phyloP scores from a whole-genome alignment of 2,888 invertebrate species.

The Artemia sinica region DNA sequence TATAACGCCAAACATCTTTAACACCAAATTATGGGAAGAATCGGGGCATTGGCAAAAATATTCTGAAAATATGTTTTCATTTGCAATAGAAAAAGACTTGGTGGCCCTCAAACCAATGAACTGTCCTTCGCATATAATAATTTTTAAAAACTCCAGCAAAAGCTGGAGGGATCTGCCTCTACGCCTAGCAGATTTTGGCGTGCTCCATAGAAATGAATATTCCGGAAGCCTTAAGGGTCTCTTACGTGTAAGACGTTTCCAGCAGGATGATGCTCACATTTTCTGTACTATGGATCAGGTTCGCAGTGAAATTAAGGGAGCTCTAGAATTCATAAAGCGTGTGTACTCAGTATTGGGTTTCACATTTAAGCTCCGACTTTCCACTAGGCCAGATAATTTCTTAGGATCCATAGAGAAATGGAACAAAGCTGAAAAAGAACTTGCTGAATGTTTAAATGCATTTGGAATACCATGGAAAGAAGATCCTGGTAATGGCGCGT shows the following conservation, averaged over 20 bases:
- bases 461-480: constrained; percentile 75
- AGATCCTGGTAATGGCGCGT: constrained; percentile 90
- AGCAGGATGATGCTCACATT: constrained; percentile 98
- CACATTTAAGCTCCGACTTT: constrained; percentile 72
- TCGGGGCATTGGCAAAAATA: constrained; percentile 99
- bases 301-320: constrained; percentile 57
- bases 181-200: constrained; percentile 91
- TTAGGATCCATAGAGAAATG: constrained; percentile 79
- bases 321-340: constrained; percentile 68
- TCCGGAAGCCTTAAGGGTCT: constrained; percentile 86
- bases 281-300: constrained; percentile 83
- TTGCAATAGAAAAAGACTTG: constrained; percentile 86
- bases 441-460: constrained; percentile 62
- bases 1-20: constrained; percentile 86
- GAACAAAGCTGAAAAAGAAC: constrained; percentile 74
- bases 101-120: constrained; percentile 99
- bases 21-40: constrained; percentile 85
- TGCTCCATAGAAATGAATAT: constrained; percentile 84
- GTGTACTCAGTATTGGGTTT: constrained; percentile 88
- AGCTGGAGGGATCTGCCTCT: constrained; percentile 93
- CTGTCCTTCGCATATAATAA: constrained; percentile 83
- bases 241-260: constrained; percentile 92
- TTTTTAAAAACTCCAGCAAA: constrained; percentile 53
- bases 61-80: constrained; percentile 86
- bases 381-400: constrained; percentile 85